phyloP scores from a whole-genome alignment of 2,113 vertebrate genomes.

The Corydoras maculifer region DNA sequence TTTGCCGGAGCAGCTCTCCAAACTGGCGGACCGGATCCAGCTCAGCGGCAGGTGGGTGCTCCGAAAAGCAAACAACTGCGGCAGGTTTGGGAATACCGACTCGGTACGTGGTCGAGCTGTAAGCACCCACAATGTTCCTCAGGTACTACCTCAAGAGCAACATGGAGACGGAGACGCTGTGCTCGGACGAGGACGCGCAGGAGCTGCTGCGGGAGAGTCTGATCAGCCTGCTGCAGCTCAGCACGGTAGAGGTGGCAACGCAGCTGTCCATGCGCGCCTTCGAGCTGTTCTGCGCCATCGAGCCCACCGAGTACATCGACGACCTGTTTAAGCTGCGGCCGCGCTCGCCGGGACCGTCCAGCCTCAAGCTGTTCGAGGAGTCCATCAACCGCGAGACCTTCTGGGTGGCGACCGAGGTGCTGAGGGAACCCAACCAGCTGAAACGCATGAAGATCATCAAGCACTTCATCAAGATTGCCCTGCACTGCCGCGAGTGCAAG shows the following conservation, averaged over 20 bases:
- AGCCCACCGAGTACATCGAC: slow-evolving; percentile 95
- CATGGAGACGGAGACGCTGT: slow-evolving; percentile 97
- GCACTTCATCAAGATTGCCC: slow-evolving; percentile 96
- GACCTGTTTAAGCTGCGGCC: slow-evolving; percentile 91
- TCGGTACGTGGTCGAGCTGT: no score
- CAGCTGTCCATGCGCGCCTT: slow-evolving; percentile 97
- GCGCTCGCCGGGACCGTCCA: slow-evolving; percentile 71
- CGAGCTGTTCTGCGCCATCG: slow-evolving; percentile 92
- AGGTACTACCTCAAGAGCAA: slow-evolving; percentile 99
- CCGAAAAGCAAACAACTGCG: no score
- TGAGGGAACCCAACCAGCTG: slow-evolving; percentile 89
- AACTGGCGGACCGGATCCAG: slow-evolving; percentile 93
- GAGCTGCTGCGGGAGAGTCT: slow-evolving; percentile 90
- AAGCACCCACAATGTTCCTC: neutral
- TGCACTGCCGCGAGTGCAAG: slow-evolving; percentile 98
- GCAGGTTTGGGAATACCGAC: no score
- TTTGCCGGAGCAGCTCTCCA: slow-evolving; percentile 93
- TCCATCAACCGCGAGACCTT: slow-evolving; percentile 98
- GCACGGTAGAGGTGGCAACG: slow-evolving; percentile 91
- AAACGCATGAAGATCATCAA: slow-evolving; percentile 98
- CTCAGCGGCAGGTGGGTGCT: slow-evolving; percentile 83
- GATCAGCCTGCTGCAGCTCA: slow-evolving; percentile 87
- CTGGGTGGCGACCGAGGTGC: slow-evolving; percentile 95
- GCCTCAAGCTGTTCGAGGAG: slow-evolving; percentile 94
- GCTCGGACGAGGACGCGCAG: slow-evolving; percentile 95